Conservation (phyloP, 2,797 vertebrate species). For the Pangasius mekongensis region DNA sequence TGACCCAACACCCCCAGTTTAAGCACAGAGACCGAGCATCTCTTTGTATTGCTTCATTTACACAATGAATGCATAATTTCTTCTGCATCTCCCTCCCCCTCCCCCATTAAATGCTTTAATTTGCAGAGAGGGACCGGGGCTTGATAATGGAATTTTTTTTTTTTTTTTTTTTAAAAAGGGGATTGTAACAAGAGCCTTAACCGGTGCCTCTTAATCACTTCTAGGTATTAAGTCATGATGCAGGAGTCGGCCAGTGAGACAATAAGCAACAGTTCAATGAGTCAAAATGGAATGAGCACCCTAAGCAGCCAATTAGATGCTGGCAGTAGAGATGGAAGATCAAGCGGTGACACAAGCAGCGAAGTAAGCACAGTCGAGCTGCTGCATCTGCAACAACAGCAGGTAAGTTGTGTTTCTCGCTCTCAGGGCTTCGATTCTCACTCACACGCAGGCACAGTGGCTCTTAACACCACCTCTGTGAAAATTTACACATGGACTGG, state of each 20-base stretch:
- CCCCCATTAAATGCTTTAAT: constrained; percentile 86
- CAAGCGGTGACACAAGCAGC: constrained; percentile 97
- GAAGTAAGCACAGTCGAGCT: constrained; percentile 99
- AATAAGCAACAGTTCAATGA: constrained; percentile 99
- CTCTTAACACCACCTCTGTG: constrained; percentile 60
- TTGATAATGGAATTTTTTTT: constrained; percentile 85
- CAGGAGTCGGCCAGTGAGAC: constrained; percentile 99
- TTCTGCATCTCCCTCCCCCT: constrained; percentile 76
- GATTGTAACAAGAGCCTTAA: constrained; percentile 90
- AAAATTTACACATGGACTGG: constrained; percentile 59
- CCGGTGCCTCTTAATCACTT: constrained; percentile 99
- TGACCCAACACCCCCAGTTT: constrained; percentile 63
- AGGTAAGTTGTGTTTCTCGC: constrained; percentile 97
- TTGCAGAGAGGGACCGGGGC: constrained; percentile 92
- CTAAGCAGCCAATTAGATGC: constrained; percentile 99
- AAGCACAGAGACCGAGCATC: constrained; percentile 70
- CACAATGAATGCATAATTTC: constrained; percentile 88
- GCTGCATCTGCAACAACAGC: constrained; percentile 99
- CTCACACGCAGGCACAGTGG: constrained; percentile 22
- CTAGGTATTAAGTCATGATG: constrained; percentile 99
- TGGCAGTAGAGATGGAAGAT: constrained; percentile 99
- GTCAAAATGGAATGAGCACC: constrained; percentile 99
- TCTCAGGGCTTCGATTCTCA: constrained; percentile 54
- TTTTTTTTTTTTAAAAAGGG: constrained; percentile 32
- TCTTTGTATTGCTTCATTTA: constrained; percentile 92